Conservation (phyloP, 2,888 invertebrate species). For the Cyaniris semiargus region DNA sequence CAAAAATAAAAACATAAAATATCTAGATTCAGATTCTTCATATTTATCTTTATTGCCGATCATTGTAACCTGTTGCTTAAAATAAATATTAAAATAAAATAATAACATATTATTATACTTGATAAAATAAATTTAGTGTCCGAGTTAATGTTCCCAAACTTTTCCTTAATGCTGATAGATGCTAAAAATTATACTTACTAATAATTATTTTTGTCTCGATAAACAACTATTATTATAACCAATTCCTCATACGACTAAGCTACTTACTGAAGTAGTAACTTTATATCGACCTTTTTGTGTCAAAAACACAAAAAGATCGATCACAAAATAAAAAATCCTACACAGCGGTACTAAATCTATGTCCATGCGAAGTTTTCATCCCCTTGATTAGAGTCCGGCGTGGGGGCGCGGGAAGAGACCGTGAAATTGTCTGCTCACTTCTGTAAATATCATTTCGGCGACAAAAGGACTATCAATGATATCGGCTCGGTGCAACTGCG, state of each 20-base stretch:
- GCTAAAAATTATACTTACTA: background rate
- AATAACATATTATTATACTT: background rate
- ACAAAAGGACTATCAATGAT: conserved; percentile 80
- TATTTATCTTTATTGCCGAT: too few relatives aligned
- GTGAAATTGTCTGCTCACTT: conserved; percentile 81
- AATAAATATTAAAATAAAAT: too few relatives aligned
- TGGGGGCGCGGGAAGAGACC: conserved; percentile 77
- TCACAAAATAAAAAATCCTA: background rate
- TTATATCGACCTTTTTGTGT: background rate
- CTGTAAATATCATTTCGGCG: conserved; percentile 81
- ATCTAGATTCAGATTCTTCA: background rate
- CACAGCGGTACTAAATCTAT: conserved; percentile 38
- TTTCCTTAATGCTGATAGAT: background rate
- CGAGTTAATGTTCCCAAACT: background rate
- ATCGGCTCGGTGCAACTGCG: conserved; percentile 70
- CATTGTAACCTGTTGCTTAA: too few relatives aligned
- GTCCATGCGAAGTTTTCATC: conserved; percentile 56
- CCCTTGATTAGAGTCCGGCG: conserved; percentile 73
- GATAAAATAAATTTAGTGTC: background rate
- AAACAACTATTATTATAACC: background rate
- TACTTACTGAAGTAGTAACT: too few relatives aligned
- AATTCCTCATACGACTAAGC: too few relatives aligned
- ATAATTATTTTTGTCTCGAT: background rate
- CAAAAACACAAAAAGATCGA: background rate
- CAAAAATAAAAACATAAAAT: background rate